Conservation (phyloP, 2,113 vertebrate genomes). For the Petroica traversi region DNA sequence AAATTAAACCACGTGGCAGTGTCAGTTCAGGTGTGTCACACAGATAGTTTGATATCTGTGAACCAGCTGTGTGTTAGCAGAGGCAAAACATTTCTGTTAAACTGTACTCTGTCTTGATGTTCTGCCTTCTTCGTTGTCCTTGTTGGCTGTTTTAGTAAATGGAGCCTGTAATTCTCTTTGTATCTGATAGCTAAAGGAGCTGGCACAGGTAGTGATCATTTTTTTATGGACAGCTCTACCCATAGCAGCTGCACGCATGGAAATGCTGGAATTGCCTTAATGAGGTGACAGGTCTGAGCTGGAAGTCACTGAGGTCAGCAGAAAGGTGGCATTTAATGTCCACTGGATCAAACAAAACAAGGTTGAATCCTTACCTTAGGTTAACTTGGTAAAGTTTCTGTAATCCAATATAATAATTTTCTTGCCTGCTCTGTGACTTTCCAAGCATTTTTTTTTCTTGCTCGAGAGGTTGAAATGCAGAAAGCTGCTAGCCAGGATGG, state of each 20-base stretch:
- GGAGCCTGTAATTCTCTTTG: background rate
- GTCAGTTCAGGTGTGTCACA: background rate
- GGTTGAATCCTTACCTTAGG: background rate
- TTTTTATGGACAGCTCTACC: background rate
- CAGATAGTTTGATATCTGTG: background rate
- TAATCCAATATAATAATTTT: background rate
- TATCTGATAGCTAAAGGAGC: background rate
- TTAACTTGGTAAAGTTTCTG: background rate
- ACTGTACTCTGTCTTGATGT: background rate
- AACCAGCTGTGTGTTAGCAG: background rate
- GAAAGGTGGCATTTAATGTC: background rate
- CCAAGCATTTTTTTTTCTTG: background rate
- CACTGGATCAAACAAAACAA: background rate
- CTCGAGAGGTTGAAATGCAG: background rate
- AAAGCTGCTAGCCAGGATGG: background rate
- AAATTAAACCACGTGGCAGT: background rate
- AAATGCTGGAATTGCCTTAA: background rate
- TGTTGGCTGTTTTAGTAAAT: conserved; percentile 17
- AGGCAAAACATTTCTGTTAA: background rate
- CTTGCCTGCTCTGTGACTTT: background rate
- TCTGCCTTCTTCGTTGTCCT: background rate
- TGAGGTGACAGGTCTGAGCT: background rate
- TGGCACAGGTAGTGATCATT: background rate
- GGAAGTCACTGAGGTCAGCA: background rate
- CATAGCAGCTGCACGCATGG: background rate